These are phyloP conservation scores for Amphipoea lucens DNA, from an alignment of 2,888 invertebrate species.

Conservation along the genomic window DNA sequence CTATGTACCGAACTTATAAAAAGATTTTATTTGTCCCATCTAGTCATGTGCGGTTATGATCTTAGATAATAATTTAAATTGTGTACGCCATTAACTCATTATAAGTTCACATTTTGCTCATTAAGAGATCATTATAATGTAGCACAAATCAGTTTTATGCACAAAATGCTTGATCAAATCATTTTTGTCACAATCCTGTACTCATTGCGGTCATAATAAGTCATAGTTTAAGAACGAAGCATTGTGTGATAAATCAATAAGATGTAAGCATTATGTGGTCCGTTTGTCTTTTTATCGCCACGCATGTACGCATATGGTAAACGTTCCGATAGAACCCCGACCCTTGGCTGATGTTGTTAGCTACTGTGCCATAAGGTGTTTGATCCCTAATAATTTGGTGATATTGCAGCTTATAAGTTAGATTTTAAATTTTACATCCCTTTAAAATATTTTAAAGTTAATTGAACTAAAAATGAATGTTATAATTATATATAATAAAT, in stretches of 20 bases:
- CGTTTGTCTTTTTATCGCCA: conserved; percentile 35
- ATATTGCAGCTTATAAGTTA: neutral
- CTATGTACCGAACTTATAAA: conserved; percentile 17
- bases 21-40: conserved; percentile 40
- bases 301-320: neutral
- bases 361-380: neutral
- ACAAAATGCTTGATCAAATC: conserved; percentile 66
- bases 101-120: conserved; percentile 52
- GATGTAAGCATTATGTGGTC: conserved; percentile 48
- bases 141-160: conserved; percentile 71
- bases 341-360: neutral
- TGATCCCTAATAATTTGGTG: neutral
- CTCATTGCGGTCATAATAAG: conserved; percentile 36
- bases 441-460: neutral
- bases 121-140: conserved; percentile 51
- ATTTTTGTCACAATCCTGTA: conserved; percentile 46
- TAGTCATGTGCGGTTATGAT: conserved; percentile 66
- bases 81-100: conserved; percentile 35
- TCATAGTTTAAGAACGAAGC: conserved; percentile 62
- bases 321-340: neutral
- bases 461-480: neutral
- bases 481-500: too few relatives aligned
- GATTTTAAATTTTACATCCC: neutral
- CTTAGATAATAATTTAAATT: conserved; percentile 51
- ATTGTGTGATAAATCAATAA: conserved; percentile 64